Evolutionary conservation across 30 jellyfish, hydroid and myxozoan species (phyloP), one percentile per base, ranked within the genome.

Genomic region (Hydractinia echinata): DNA sequence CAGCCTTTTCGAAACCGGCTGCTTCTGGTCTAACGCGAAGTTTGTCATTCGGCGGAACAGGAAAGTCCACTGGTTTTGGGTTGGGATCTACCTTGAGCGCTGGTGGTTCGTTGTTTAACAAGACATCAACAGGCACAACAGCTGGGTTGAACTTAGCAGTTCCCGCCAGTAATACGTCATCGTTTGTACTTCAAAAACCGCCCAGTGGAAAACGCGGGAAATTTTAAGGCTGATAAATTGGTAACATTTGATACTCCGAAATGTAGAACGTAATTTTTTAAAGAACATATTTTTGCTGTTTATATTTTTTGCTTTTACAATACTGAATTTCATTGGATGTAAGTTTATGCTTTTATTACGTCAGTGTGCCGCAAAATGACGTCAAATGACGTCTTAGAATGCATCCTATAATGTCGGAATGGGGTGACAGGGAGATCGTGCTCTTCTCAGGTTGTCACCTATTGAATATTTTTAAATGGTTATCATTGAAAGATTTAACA

Each of bases 121-220:
- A 77, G 60, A 52, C 85, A 1, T 14, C 77, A 16, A 53, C 30
- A 9, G 74, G 79, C 20, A 54, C 18, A 6, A 76, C 76, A 14
- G 8, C 73, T 7, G 49, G 76, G n/a, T 55, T 76, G 21, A 84
- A 88, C 39, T 30, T 82, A 5, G 77, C 81, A 20, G 67, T 86
- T 19, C 55, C 94, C 18, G 66, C 89, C n/a, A 51, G 83, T 8
- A 76, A 70, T 54, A 52, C 86, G 5, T 79, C 94, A 10, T 84
- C 83, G 39, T 88, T 88, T 56, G 86, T 72, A 82, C 89, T 88
- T 7, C 92, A 84, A 84, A 88, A 82, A 49, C 96, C 96, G 4
- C 96, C 96, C 19, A 89, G 92, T 7, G 88, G 87, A 11, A 88
- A 88, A 73, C 76, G 96, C 54, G 96, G 96, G 54, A 87, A 82